Evolutionary conservation across 2,113 vertebrate genomes (phyloP), one percentile per base, ranked within the genome.

Genomic region (Dasyornis broadbenti): DNA sequence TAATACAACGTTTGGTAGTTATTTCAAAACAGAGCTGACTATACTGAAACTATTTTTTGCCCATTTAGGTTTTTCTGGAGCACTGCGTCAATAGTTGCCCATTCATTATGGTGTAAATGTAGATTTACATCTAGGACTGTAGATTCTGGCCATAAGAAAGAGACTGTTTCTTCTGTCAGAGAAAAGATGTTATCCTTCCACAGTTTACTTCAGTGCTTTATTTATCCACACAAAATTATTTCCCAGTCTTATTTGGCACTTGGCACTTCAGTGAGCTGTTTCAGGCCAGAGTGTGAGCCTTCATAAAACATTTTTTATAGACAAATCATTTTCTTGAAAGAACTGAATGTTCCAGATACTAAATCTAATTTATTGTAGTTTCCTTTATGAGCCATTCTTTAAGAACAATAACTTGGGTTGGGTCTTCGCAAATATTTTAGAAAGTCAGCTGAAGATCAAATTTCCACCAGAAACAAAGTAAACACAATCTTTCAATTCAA

Each of bases 351-450:
- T 86, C 80, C 60, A 86, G 42, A 50, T 66, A 30, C 22, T 42
- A 81, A 72, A 82, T 37, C 39, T 24, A 66, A 73, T 70, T 75
- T 53, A 64, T 59, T 68, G 52, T 59, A 24, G 26, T 82, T 82
- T 86, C 20, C 27, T 71, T 60, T 66, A 56, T 83, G 68, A 92
- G 40, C 44, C 60, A 3, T 78, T 93, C 89, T 84, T 91, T 68
- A 65, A 60, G 81, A 95, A 92, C 81, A 94, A 64, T 92, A 92
- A 87, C 44, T 73, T 44, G 73, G 72, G 77, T 40, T 94, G 73
- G 70, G 85, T 68, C 83, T 91, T 64, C n/a, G 31, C 22, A 94
- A 92, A 96, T 95, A 94, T 91, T 94, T 91, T 84, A 77, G 73
- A 60, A 91, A 73, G 65, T 39, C 39, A 60, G 52, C 9, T 64